A percentile compares a stretch with the other conserved stretches of the same genome.
Conservation (phyloP, 2,113 vertebrate genomes). For the Narcine bancroftii region DNA sequence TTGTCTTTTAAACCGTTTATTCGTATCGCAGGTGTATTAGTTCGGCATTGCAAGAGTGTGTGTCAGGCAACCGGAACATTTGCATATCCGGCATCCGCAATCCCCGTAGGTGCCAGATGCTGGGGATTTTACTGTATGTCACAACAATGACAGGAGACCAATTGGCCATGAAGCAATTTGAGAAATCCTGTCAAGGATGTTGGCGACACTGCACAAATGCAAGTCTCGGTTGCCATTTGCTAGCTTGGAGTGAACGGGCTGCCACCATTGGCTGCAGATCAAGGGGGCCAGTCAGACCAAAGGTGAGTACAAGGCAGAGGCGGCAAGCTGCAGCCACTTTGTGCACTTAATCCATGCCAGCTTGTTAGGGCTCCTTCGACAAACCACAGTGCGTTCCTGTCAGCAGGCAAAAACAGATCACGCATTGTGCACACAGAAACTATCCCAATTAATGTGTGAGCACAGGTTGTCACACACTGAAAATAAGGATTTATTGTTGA, state of each 20-base stretch:
- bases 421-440: background rate
- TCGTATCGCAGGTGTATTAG: too few species aligned
- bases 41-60: too few species aligned
- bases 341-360: background rate
- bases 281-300: too few species aligned
- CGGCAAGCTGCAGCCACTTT: background rate
- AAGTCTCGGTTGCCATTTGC: background rate
- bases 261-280: background rate
- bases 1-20: too few species aligned
- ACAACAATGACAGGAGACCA: too few species aligned
- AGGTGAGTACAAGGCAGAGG: background rate
- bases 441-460: background rate
- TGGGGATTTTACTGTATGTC: too few species aligned
- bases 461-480: conserved; percentile 3
- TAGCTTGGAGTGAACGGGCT: background rate
- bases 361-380: background rate
- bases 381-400: background rate
- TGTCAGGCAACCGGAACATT: too few species aligned
- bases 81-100: too few species aligned
- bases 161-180: too few species aligned
- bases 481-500: background rate
- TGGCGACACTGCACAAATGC: too few species aligned
- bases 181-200: too few species aligned
- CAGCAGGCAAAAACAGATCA: background rate
- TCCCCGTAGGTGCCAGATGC: too few species aligned